These are phyloP conservation scores for Epinephelus cyanopodus DNA, from an alignment of 2,113 vertebrate species.

Conservation along the genomic window DNA sequence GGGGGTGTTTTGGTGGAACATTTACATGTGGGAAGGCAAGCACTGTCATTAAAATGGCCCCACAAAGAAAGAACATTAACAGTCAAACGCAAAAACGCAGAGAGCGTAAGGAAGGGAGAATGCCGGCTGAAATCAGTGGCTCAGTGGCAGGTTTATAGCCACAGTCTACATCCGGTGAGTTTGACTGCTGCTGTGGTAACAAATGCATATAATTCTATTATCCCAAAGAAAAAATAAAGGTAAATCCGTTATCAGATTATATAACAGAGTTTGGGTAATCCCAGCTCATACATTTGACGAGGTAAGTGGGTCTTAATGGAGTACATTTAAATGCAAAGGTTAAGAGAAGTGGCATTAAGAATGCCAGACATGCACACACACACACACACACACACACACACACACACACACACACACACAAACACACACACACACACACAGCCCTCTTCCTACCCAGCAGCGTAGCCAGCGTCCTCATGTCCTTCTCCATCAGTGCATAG, in stretches of 20 bases:
- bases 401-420: not conserved
- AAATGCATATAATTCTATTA: not conserved
- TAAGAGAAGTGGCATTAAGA: not conserved
- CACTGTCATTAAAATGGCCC: too few relatives aligned
- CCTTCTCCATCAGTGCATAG: slow-evolving; percentile 97
- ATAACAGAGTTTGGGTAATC: slow-evolving; percentile 36
- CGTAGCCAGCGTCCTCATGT: slow-evolving; percentile 94
- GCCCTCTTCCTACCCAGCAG: slow-evolving; percentile 88
- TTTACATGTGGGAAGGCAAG: too few relatives aligned
- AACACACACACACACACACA: not conserved
- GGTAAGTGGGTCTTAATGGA: not conserved
- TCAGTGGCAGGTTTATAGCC: too few relatives aligned
- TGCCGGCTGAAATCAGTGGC: too few relatives aligned
- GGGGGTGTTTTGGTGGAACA: too few relatives aligned
- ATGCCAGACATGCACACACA: not conserved
- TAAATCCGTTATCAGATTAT: slow-evolving; percentile 3
- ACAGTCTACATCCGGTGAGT: too few relatives aligned
- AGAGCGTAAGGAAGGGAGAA: too few relatives aligned
- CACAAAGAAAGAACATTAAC: too few relatives aligned
- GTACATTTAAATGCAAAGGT: not conserved
- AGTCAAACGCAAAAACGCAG: too few relatives aligned
- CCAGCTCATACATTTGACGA: not conserved
- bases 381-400: not conserved
- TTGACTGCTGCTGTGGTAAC: not conserved
- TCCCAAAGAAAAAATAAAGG: not conserved